Evolutionary conservation across 1,140 invertebrate genomes (phyloP), one percentile per base, ranked within the genome.

Genomic region (Chymomyza costata): DNA sequence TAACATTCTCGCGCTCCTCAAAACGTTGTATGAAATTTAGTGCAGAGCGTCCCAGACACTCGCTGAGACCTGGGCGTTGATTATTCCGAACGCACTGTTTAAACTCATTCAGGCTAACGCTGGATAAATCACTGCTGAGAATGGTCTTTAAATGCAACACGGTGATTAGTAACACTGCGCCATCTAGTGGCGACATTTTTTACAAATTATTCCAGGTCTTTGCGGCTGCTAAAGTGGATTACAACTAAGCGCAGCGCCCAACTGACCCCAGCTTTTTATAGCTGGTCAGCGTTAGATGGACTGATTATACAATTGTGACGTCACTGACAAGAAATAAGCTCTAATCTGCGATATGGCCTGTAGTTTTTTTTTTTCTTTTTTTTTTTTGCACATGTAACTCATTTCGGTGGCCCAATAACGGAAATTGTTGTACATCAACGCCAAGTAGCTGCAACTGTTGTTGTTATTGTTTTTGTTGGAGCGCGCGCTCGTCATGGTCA

Each of bases 1-100:
- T 89, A 45, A 92, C 89, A 31, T 90, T 87, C 3, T 92, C 90
- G 0, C 87, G 84, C 51, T 90, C 90, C 61, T 93, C 90, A 41
- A 91, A 88, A 14, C 87, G 85, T 66, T 91, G 90, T 1, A 93
- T 78, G 53, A 89, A 88, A 48, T 88, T 88, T 14, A 93, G 60
- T 15, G 91, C 86, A n/a, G 91, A 91, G 3, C 91, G 88, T 7
- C 92, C 92, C 31, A 92, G 85, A 82, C 92, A 93, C 51, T 90
- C 87, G 1, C 86, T 56, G 2, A 85, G 7, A 15, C 65, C 62
- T 3, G 66, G 60, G 1, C 66, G 55, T 21, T 81, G 49, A 2
- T 69, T 49, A 2, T 68, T 55, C 0, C 65, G 57, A 32, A 84
- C 68, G 21, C 82, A 84, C 41, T 84, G 82, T 35, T 63, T 71